Evolutionary conservation across 2,888 invertebrate species (phyloP), one percentile per base, ranked within the genome.

Genomic region (Acanthococcus lagerstroemiae): DNA sequence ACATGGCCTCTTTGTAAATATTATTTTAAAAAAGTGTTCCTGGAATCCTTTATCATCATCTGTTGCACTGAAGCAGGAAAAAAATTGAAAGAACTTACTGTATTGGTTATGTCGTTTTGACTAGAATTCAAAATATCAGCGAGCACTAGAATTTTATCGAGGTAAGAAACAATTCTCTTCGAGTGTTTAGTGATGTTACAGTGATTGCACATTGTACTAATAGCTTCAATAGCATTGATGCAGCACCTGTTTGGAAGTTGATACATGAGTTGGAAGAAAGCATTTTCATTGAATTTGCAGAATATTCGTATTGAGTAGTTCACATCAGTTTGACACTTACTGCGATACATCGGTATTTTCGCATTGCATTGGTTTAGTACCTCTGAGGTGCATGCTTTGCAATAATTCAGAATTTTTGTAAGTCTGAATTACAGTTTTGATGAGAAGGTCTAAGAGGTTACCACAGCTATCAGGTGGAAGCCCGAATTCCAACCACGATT

Each of bases 401-500:
- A n/a, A n/a, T n/a, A n/a, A 24, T 24, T 69, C 69, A 25, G 68
- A 63, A 55, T 58, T 67, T 30, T 67, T 67, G 56, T 70, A 68
- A 6, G 70, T 65, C 21, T 67, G 66, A 25, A 69, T 63, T 55
- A 72, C 70, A 22, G 71, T 69, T 26, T 69, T 56, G 17, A 73
- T 70, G 56, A 73, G 70, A 55, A 71, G 69, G 65, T 71, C 68
- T 30, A 72, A 71, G 27, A 74, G 70, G 21, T 68, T 66, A 30
- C 72, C 69, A 67, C 71, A 72, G 22, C 72, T 70, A 3, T 71
- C 69, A 15, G 73, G 68, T 21, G 73, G 71, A 45, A 73, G 70
- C 1, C 78, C 82, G 72, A 83, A 76, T 69, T 83, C 82, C 27
- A 86, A 80, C 87, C 87, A 87, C 55, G 81, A 78, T 44, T 78